Conservation (phyloP, 2,797 vertebrate genomes). For the Chaetophractus vellerosus region DNA sequence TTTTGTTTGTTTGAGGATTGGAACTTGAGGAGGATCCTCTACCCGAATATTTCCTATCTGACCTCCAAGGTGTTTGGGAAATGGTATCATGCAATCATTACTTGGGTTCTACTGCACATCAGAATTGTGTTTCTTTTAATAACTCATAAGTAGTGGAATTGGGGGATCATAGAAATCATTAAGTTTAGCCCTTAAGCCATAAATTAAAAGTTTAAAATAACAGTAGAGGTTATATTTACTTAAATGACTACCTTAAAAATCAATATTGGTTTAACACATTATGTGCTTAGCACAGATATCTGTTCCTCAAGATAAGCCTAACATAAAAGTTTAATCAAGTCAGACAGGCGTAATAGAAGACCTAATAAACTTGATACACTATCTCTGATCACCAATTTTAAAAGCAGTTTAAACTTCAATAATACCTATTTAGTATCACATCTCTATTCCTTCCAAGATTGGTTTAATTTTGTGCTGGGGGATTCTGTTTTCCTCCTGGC, state of each 20-base stretch:
- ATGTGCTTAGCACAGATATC: constrained; percentile 61
- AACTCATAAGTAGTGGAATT: constrained; percentile 25
- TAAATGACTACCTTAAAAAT: constrained; percentile 45
- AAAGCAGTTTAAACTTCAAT: constrained; percentile 51
- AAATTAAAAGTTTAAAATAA: constrained; percentile 70
- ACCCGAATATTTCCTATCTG: constrained; percentile 58
- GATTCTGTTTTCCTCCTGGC: constrained; percentile 75
- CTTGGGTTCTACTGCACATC: constrained; percentile 14
- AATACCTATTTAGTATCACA: background rate
- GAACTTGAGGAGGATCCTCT: constrained; percentile 40
- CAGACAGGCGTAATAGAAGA: constrained; percentile 34
- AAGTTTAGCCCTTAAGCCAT: constrained; percentile 8
- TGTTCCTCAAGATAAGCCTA: constrained; percentile 64
- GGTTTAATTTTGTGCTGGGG: constrained; percentile 52
- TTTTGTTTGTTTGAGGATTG: constrained; percentile 28
- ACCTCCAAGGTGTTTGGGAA: constrained; percentile 48
- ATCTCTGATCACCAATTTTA: constrained; percentile 32
- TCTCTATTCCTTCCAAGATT: constrained; percentile 42
- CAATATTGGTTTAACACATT: constrained; percentile 68
- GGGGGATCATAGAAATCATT: constrained; percentile 28
- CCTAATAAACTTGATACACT: constrained; percentile 57
- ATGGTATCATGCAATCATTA: constrained; percentile 48
- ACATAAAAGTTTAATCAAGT: constrained; percentile 71
- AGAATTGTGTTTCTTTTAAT: constrained; percentile 55
- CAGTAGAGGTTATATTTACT: constrained; percentile 1